Conservation (phyloP, 1,140 invertebrate genomes). For the Orius laevigatus region DNA sequence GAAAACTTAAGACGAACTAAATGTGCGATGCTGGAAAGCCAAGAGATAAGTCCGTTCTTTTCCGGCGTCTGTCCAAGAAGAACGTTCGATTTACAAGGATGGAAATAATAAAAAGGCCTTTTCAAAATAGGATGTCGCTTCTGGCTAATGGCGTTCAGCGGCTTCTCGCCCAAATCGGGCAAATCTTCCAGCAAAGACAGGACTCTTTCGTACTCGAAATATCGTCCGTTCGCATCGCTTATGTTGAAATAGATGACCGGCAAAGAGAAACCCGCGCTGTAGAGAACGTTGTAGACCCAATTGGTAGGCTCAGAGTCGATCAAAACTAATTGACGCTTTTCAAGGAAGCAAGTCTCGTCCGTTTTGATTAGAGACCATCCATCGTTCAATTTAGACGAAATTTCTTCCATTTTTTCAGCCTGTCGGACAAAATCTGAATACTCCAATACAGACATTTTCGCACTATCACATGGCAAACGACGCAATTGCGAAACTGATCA, state of each 20-base stretch:
- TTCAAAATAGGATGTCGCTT: constrained; percentile 17
- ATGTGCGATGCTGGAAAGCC: constrained; percentile 13
- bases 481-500: too few species aligned
- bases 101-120: constrained; percentile 18
- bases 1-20: constrained; percentile 2
- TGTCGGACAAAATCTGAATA: constrained; percentile 6
- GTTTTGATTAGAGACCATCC: constrained; percentile 12
- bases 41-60: constrained; percentile 12
- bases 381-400: constrained; percentile 16
- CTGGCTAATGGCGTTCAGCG: constrained; percentile 12
- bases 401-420: constrained; percentile 7
- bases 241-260: constrained; percentile 21
- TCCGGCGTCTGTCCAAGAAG: constrained; percentile 1
- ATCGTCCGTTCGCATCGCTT: constrained; percentile 6
- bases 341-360: not conserved
- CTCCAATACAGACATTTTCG: too few species aligned
- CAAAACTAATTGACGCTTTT: not conserved
- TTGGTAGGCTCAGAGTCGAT: not conserved
- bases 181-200: constrained; percentile 2
- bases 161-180: constrained; percentile 2
- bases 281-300: constrained; percentile 20
- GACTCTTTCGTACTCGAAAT: constrained; percentile 6
- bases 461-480: too few species aligned
- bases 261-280: constrained; percentile 18
- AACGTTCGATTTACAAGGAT: constrained; percentile 18